These are phyloP conservation scores for Rhamnusium bicolor DNA, from an alignment of 2,888 invertebrate genomes.

Conservation along the genomic window DNA sequence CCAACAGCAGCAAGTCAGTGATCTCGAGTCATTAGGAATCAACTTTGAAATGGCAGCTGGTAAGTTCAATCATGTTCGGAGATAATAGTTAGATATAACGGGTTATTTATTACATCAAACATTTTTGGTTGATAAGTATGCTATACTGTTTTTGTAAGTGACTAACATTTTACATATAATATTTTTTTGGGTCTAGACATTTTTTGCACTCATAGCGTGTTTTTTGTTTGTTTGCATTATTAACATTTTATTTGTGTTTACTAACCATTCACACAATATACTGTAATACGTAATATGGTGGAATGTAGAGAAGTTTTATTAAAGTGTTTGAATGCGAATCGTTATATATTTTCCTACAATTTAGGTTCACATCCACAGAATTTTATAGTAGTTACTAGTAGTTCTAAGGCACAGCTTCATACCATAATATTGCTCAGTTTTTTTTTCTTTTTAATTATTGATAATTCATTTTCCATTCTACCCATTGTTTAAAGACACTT, in stretches of 20 bases:
- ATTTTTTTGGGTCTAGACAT: constrained; percentile 10
- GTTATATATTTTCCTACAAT: no score
- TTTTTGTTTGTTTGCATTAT: constrained; percentile 25
- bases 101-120: constrained; percentile 29
- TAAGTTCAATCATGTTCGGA: constrained; percentile 65
- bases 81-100: constrained; percentile 18
- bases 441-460: no score
- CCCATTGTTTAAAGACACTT: no score
- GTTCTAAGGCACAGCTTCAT: neutral
- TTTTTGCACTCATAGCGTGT: constrained; percentile 19
- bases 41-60: constrained; percentile 80
- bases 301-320: neutral
- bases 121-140: constrained; percentile 27
- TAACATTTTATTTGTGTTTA: constrained; percentile 23
- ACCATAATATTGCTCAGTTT: neutral
- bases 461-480: no score
- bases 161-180: constrained; percentile 12
- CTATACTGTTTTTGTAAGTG: constrained; percentile 1
- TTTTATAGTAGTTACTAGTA: neutral
- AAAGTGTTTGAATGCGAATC: no score
- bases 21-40: constrained; percentile 81
- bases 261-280: constrained; percentile 5
- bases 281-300: neutral
- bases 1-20: constrained; percentile 71
- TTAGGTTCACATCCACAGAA: neutral